phyloP scores from a whole-genome alignment of 2,888 invertebrate species.

The Cataglyphis rosenhaueri region DNA sequence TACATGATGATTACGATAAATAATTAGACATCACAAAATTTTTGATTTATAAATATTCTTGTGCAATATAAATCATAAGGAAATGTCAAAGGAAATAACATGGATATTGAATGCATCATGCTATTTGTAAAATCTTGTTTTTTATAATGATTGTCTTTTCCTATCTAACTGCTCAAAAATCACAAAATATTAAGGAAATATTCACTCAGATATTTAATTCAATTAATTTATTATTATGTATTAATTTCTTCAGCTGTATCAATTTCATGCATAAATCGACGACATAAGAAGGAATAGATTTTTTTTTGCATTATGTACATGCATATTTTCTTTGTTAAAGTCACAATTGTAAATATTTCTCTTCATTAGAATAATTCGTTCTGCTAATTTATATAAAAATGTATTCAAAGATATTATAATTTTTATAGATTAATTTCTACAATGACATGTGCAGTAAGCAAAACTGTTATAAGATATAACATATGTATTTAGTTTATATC shows the following conservation, averaged over 20 bases:
- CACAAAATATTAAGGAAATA: slow-evolving; percentile 22
- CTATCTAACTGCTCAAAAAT: slow-evolving; percentile 7
- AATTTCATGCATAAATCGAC: background rate
- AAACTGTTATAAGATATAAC: background rate
- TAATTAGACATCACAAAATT: slow-evolving; percentile 11
- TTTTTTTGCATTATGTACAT: background rate
- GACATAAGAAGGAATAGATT: background rate
- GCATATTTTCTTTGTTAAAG: slow-evolving; percentile 2
- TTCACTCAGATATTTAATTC: background rate
- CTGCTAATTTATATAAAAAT: background rate
- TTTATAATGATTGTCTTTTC: slow-evolving; percentile 2
- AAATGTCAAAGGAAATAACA: slow-evolving; percentile 8
- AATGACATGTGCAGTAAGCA: slow-evolving; percentile 5
- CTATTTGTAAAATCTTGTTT: slow-evolving; percentile 34
- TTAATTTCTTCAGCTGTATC: background rate
- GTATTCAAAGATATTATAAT: background rate
- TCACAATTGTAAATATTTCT: slow-evolving; percentile 19
- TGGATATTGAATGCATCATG: background rate
- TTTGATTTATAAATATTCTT: slow-evolving; percentile 22
- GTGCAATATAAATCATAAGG: slow-evolving; percentile 42
- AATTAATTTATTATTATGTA: background rate
- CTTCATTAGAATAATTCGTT: background rate
- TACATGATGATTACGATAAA: background rate
- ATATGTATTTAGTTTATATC: slow-evolving; percentile 4
- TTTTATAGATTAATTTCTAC: slow-evolving; percentile 1